A percentile compares a stretch with the other conserved stretches of the same genome.
phyloP scores from a whole-genome alignment of 2,888 invertebrate species.

The Tachina lurida region DNA sequence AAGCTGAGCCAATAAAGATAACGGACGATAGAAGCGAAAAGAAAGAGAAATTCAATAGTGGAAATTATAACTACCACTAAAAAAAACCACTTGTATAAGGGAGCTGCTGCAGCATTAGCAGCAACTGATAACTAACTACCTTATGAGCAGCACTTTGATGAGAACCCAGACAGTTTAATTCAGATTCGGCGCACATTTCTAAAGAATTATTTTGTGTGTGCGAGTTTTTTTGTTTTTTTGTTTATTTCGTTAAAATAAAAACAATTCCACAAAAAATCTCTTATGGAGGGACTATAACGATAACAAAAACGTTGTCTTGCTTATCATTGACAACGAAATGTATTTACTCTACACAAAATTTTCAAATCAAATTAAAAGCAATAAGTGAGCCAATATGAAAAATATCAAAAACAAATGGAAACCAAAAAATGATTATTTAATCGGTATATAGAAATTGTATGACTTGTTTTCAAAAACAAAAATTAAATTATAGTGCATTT shows the following conservation, averaged over 20 bases:
- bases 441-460: too few species aligned
- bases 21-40: conserved; percentile 18
- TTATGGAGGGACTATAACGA: not conserved
- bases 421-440: too few species aligned
- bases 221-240: not conserved
- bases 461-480: too few species aligned
- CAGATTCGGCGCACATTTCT: conserved; percentile 64
- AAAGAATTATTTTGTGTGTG: not conserved
- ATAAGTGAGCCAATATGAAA: not conserved
- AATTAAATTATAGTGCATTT: too few species aligned
- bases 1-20: conserved; percentile 16
- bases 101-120: conserved; percentile 24
- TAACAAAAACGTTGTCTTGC: not conserved
- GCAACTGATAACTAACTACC: conserved; percentile 23
- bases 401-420: too few species aligned
- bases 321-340: not conserved
- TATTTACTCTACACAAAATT: not conserved
- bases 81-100: conserved; percentile 11
- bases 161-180: conserved; percentile 21
- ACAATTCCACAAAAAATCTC: not conserved
- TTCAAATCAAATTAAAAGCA: not conserved
- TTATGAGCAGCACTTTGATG: conserved; percentile 23
- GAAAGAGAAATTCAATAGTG: conserved; percentile 26
- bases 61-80: conserved; percentile 5
- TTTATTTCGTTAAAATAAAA: not conserved